Evolutionary conservation across 2,797 vertebrate species (phyloP).

Genomic region (Hybognathus amarus): DNA sequence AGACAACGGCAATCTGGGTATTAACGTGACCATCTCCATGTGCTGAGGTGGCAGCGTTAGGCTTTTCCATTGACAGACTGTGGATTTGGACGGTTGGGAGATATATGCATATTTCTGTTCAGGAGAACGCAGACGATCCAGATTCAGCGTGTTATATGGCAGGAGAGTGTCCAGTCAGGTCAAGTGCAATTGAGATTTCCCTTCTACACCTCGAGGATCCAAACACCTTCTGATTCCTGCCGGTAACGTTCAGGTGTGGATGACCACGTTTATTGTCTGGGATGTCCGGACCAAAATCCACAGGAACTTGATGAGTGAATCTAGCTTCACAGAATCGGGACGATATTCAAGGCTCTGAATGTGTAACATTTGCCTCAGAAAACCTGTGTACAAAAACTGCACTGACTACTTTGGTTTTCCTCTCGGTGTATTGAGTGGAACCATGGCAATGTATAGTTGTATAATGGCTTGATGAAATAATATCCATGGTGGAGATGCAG

Average conservation of each 20-base stretch:
- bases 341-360: constrained; percentile 29
- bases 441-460: constrained; percentile 43
- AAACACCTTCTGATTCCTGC: neutral
- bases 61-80: constrained; percentile 3
- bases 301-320: neutral
- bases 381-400: constrained; percentile 37
- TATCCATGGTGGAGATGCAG: constrained; percentile 36
- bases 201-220: constrained; percentile 3
- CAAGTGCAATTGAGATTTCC: constrained; percentile 30
- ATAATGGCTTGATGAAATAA: constrained; percentile 37
- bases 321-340: constrained; percentile 4
- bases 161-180: constrained; percentile 7
- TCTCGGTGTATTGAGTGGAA: constrained; percentile 10
- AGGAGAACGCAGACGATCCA: constrained; percentile 24
- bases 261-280: constrained; percentile 16
- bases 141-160: no score
- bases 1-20: constrained; percentile 82
- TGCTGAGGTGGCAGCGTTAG: constrained; percentile 68
- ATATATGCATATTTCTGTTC: constrained; percentile 52
- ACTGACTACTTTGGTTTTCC: constrained; percentile 41
- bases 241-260: neutral
- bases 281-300: constrained; percentile 5
- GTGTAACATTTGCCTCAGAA: constrained; percentile 29
- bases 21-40: constrained; percentile 85
- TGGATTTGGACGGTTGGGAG: constrained; percentile 27